A percentile compares a stretch with the other conserved stretches of the same genome.
Evolutionary conservation across 1,140 invertebrate species (phyloP).

Genomic region (Elymnias hypermnestra): DNA sequence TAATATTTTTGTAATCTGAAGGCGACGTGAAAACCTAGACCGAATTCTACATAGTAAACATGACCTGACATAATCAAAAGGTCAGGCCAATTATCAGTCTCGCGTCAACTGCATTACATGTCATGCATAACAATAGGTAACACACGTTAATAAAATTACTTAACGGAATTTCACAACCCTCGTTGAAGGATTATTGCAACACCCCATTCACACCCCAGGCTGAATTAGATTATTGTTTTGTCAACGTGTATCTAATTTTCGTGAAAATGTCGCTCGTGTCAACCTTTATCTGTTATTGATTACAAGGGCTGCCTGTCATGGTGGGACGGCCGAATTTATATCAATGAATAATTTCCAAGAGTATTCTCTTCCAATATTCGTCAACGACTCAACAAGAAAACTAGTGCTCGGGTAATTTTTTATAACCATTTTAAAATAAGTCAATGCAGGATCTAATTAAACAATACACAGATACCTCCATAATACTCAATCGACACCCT

Average conservation of each 20-base stretch:
- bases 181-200: conserved; percentile 59
- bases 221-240: conserved; percentile 26
- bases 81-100: conserved; percentile 49
- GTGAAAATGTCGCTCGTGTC: conserved; percentile 26
- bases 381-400: no score
- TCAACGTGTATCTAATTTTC: conserved; percentile 49
- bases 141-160: conserved; percentile 58
- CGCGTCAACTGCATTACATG: conserved; percentile 51
- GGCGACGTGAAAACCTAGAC: conserved; percentile 37
- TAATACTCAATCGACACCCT: no score
- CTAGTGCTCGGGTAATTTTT: no score
- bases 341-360: no score
- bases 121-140: conserved; percentile 51
- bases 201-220: conserved; percentile 49
- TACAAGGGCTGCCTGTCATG: neutral
- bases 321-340: no score
- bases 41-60: conserved; percentile 40
- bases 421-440: no score
- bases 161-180: conserved; percentile 47
- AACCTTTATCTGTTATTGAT: conserved; percentile 31
- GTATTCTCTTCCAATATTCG: no score
- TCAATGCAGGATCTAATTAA: no score
- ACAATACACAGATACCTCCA: no score
- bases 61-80: conserved; percentile 21
- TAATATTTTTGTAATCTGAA: no score